Evolutionary conservation across 1,140 invertebrate species (phyloP).

Genomic region (Megalonaias nervosa): DNA sequence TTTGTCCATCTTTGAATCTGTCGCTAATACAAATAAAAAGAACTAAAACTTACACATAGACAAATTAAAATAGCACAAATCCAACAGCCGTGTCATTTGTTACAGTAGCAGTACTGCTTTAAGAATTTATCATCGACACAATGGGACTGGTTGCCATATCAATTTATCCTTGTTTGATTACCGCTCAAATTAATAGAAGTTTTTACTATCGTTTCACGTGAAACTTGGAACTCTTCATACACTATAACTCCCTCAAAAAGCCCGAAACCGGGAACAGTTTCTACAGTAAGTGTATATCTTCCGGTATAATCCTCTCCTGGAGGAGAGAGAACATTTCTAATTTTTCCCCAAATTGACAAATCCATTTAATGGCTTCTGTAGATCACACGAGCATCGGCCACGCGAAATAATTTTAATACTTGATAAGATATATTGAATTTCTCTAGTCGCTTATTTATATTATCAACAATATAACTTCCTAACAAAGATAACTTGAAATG

Average conservation of each 20-base stretch:
- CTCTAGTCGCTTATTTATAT: constrained; percentile 35
- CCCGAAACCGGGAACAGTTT: constrained; percentile 55
- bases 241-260: constrained; percentile 61
- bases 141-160: constrained; percentile 60
- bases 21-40: too few species aligned
- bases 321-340: constrained; percentile 11
- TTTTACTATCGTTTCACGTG: too few species aligned
- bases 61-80: too few species aligned
- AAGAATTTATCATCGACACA: constrained; percentile 59
- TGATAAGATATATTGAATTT: constrained; percentile 19
- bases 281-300: constrained; percentile 49
- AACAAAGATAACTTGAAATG: constrained; percentile 21
- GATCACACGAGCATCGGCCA: constrained; percentile 30
- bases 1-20: too few species aligned
- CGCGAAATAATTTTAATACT: constrained; percentile 16
- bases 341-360: constrained; percentile 32
- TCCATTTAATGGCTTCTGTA: constrained; percentile 19
- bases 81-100: background rate
- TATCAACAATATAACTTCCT: constrained; percentile 13
- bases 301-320: constrained; percentile 1
- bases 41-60: too few species aligned
- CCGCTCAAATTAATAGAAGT: constrained; percentile 44
- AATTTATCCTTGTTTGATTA: constrained; percentile 63
- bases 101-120: constrained; percentile 62
- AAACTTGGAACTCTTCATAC: background rate